Conservation (phyloP, 2,797 vertebrate species). For the Clarias laeviceps region DNA sequence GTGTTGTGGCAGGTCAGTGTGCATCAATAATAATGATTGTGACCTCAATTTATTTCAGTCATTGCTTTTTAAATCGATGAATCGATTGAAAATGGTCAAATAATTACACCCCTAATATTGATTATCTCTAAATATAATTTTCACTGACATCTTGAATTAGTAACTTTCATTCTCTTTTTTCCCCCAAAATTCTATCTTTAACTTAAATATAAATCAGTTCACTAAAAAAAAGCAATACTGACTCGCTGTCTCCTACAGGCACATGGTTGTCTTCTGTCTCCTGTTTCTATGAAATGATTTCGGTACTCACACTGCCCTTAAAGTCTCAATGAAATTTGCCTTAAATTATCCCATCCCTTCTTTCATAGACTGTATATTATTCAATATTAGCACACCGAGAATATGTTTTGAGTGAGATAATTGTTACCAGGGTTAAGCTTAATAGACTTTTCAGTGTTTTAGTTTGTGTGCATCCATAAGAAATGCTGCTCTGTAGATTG, state of each 20-base stretch:
- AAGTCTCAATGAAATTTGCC: background rate
- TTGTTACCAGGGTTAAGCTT: background rate
- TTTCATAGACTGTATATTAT: background rate
- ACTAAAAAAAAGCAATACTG: background rate
- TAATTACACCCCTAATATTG: background rate
- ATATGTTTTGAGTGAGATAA: background rate
- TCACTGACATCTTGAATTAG: background rate
- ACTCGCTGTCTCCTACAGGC: background rate
- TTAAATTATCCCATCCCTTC: background rate
- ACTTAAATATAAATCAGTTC: background rate
- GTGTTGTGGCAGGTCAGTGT: too few species aligned
- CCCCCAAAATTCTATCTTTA: background rate
- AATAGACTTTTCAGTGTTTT: background rate
- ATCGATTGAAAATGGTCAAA: background rate
- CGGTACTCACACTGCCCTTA: background rate
- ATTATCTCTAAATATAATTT: background rate
- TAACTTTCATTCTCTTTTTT: background rate
- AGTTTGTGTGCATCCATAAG: slow-evolving; percentile 5
- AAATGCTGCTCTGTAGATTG: slow-evolving; percentile 3
- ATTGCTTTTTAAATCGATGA: background rate
- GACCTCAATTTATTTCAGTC: background rate
- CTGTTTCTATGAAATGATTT: background rate
- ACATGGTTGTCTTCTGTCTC: background rate
- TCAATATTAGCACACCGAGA: background rate
- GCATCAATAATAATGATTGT: background rate